Evolutionary conservation across 2,797 vertebrate species (phyloP).

Genomic region (Peromyscus nudipes): DNA sequence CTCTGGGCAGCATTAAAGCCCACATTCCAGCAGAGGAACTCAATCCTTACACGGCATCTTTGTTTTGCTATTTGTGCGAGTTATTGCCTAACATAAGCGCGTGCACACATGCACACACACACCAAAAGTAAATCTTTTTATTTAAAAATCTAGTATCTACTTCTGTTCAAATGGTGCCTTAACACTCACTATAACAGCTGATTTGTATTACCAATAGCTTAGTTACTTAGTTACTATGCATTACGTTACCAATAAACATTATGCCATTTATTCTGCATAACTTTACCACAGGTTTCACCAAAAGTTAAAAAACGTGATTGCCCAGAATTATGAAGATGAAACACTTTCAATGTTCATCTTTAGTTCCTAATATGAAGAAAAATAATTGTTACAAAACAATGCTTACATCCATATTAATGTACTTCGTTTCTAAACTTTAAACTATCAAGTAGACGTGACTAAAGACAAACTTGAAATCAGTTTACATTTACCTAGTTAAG

Average conservation of each 20-base stretch:
- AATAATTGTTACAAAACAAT: conserved; percentile 51
- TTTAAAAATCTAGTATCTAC: conserved; percentile 8
- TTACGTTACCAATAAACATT: conserved; percentile 38
- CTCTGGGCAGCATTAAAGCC: neutral
- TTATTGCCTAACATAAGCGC: neutral
- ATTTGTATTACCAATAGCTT: conserved; percentile 14
- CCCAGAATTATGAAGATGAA: conserved; percentile 50
- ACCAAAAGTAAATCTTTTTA: neutral
- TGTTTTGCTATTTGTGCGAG: neutral
- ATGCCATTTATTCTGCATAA: conserved; percentile 46
- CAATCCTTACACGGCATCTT: neutral
- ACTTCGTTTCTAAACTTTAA: conserved; percentile 62
- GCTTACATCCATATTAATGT: conserved; percentile 13
- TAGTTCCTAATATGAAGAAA: conserved; percentile 52
- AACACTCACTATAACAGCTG: conserved; percentile 31
- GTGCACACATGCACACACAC: fast-evolving
- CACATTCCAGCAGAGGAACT: neutral
- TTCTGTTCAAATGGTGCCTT: conserved; percentile 45
- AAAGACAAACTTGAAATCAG: conserved; percentile 64
- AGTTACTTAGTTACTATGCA: conserved; percentile 13
- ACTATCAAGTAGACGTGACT: neutral
- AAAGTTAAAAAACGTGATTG: conserved; percentile 58
- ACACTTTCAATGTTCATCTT: conserved; percentile 49
- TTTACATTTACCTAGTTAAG: conserved; percentile 77
- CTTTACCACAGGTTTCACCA: conserved; percentile 25